A percentile compares a stretch with the other conserved stretches of the same genome.
Evolutionary conservation across 2,888 invertebrate genomes (phyloP).

Genomic region (Acanthosepion lycidas): DNA sequence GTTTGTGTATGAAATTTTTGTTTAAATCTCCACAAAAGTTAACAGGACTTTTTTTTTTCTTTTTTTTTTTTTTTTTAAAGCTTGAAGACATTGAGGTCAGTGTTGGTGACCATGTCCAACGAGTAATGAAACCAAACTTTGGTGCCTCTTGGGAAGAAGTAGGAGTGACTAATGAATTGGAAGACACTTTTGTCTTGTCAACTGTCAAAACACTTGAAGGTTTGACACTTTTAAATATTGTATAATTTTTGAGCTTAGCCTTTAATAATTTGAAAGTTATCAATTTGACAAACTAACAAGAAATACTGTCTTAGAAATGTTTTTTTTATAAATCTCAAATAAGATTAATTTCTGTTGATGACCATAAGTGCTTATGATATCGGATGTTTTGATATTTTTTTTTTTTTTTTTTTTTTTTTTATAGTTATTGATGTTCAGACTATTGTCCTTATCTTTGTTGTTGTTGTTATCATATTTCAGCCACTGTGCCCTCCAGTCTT

Average conservation of each 20-base stretch:
- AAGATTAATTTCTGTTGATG: too few relatives aligned
- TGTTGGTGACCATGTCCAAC: conserved; percentile 89
- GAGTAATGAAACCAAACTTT: conserved; percentile 85
- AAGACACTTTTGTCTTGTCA: conserved; percentile 93
- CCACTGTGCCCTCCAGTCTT: too few relatives aligned
- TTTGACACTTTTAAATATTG: conserved; percentile 55
- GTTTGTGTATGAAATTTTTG: too few relatives aligned
- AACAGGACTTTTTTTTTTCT: neutral
- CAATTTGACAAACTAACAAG: neutral
- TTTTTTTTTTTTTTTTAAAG: conserved; percentile 70
- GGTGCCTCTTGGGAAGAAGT: conserved; percentile 86
- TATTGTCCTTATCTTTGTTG: too few relatives aligned
- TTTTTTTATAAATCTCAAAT: neutral
- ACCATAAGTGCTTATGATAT: too few relatives aligned
- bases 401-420: neutral
- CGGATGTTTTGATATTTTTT: too few relatives aligned
- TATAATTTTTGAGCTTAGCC: neutral
- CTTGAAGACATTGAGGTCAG: conserved; percentile 92
- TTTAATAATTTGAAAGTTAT: neutral
- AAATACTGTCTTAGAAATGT: neutral
- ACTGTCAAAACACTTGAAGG: conserved; percentile 85
- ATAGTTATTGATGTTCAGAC: neutral
- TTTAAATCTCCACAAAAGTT: neutral
- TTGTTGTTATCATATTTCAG: too few relatives aligned
- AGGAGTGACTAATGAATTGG: conserved; percentile 82